Conservation (phyloP, 2,113 vertebrate genomes). For the Rutilus rutilus region DNA sequence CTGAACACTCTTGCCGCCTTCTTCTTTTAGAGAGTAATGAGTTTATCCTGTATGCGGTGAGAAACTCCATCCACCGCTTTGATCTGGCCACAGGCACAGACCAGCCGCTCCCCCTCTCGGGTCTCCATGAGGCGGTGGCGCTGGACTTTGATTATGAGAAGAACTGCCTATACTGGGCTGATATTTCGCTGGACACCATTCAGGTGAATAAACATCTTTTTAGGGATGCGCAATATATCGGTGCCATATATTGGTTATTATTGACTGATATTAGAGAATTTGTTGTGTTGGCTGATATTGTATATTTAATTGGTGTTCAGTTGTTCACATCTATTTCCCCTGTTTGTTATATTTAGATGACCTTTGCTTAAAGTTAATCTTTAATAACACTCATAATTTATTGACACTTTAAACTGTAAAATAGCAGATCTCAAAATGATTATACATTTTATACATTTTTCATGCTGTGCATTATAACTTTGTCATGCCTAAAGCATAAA, state of each 20-base stretch:
- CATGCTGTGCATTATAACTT: not conserved
- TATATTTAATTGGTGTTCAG: not conserved
- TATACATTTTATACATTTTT: too few species aligned
- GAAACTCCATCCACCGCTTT: slow-evolving; percentile 93
- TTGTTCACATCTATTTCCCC: not conserved
- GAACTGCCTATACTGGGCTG: slow-evolving; percentile 98
- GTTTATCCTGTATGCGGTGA: slow-evolving; percentile 92
- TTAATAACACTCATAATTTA: too few species aligned
- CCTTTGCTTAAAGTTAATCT: too few species aligned
- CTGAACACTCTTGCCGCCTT: not conserved
- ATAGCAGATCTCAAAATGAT: too few species aligned
- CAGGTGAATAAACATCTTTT: slow-evolving; percentile 60
- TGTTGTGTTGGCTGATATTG: not conserved
- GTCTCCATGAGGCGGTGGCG: slow-evolving; percentile 88
- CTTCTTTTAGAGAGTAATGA: slow-evolving; percentile 88
- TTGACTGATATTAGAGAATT: not conserved
- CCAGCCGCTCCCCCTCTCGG: slow-evolving; percentile 87
- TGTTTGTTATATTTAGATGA: too few species aligned
- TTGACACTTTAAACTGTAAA: too few species aligned
- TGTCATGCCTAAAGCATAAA: not conserved
- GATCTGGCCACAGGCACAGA: slow-evolving; percentile 87
- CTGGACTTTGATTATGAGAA: slow-evolving; percentile 94
- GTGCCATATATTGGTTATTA: not conserved
- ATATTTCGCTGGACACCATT: slow-evolving; percentile 91
- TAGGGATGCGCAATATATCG: not conserved